These are phyloP conservation scores for Malurus cyaneus DNA, from an alignment of 2,113 vertebrate species.

Conservation along the genomic window DNA sequence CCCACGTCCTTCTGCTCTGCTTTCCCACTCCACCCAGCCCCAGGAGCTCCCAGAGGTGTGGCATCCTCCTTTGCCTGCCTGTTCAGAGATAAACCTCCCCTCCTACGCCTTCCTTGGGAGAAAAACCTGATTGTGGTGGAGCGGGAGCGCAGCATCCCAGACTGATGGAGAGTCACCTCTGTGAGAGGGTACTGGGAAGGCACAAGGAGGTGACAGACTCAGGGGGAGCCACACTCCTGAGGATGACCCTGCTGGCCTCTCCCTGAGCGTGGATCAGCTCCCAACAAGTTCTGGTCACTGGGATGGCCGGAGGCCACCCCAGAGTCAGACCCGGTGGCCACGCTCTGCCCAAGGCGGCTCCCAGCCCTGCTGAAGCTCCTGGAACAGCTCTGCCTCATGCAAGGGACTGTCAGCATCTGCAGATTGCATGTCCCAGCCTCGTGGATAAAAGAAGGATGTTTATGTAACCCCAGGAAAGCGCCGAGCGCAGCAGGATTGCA, in stretches of 20 bases:
- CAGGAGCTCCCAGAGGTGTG: constrained; percentile 14
- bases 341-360: neutral
- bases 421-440: neutral
- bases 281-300: neutral
- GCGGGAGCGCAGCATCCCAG: fast-evolving
- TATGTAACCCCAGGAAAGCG: neutral
- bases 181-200: neutral
- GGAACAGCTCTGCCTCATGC: neutral
- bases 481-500: neutral
- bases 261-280: neutral
- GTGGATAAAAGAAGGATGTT: neutral
- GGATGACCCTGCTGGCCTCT: neutral
- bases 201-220: neutral
- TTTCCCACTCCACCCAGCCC: neutral
- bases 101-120: neutral
- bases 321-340: fast-evolving
- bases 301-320: neutral
- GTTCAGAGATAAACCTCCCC: neutral
- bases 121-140: neutral
- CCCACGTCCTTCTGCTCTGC: neutral
- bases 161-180: fast-evolving
- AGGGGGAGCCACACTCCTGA: neutral
- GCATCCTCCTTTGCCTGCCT: constrained; percentile 8
- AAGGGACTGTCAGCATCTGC: neutral
- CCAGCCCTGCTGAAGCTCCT: neutral